Percentiles rank a stretch among this genome's conserved stretches.
Evolutionary conservation across 1,140 invertebrate genomes (phyloP).

Genomic region (Microplitis mediator): DNA sequence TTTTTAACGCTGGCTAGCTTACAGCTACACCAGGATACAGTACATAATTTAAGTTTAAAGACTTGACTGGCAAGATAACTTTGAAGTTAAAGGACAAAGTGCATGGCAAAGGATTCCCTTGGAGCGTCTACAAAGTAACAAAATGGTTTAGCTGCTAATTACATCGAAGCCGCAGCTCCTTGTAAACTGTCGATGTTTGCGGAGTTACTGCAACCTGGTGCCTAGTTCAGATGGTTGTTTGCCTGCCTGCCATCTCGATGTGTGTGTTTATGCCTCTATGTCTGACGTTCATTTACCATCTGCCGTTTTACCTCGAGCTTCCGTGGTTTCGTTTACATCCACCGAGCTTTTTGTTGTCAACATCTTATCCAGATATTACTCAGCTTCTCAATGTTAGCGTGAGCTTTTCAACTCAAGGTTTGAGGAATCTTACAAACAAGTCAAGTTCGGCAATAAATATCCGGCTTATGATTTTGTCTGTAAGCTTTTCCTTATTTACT

Average conservation of each 20-base stretch:
- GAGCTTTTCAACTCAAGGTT: background rate
- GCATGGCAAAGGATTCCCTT: conserved; percentile 7
- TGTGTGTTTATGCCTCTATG: no score
- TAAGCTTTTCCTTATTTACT: conserved; percentile 47
- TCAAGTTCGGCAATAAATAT: background rate
- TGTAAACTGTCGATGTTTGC: conserved; percentile 19
- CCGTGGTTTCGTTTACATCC: conserved; percentile 8
- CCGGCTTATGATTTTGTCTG: background rate
- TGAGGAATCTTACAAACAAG: background rate
- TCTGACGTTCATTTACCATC: conserved; percentile 1
- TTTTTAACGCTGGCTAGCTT: no score
- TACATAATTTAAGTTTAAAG: background rate
- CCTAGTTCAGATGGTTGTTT: no score
- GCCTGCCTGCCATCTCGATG: no score
- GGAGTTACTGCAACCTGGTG: background rate
- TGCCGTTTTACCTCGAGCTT: conserved; percentile 2
- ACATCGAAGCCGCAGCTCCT: conserved; percentile 13
- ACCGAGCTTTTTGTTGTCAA: background rate
- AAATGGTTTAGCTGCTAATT: conserved; percentile 18
- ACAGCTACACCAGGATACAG: no score
- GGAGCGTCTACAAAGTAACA: background rate
- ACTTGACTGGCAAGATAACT: background rate
- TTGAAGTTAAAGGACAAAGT: background rate
- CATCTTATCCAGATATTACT: no score
- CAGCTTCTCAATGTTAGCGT: background rate